Evolutionary conservation across 2,113 vertebrate genomes (phyloP).

Genomic region (Sylvicapra grimmia): DNA sequence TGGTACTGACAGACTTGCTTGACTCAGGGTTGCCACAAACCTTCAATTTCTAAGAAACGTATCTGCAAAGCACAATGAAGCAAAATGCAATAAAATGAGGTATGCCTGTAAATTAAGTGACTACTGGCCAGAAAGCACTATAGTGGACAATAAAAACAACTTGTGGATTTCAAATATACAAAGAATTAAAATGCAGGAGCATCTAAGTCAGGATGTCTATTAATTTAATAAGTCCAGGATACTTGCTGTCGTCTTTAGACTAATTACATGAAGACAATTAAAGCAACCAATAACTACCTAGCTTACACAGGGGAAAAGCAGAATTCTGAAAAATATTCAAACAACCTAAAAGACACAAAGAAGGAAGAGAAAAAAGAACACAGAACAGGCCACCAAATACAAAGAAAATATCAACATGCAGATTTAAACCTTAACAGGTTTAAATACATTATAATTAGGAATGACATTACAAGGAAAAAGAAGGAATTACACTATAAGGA

Average conservation of each 20-base stretch:
- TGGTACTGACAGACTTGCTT: not conserved
- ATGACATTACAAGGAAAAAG: not conserved
- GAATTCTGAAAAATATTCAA: not conserved
- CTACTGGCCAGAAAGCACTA: accelerated
- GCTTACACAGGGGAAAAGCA: not conserved
- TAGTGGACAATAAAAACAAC: too few species aligned
- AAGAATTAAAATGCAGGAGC: not conserved
- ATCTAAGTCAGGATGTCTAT: not conserved
- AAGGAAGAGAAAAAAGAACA: not conserved
- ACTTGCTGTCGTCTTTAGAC: not conserved
- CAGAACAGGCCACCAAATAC: not conserved
- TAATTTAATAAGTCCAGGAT: not conserved
- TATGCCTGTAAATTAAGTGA: not conserved
- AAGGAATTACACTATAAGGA: not conserved
- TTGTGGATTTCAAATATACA: not conserved
- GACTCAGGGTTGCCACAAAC: not conserved
- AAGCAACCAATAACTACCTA: not conserved
- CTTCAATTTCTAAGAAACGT: not conserved
- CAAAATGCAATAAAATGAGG: not conserved
- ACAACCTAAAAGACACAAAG: not conserved
- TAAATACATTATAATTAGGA: not conserved
- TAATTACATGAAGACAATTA: not conserved
- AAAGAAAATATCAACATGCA: not conserved
- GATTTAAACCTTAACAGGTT: not conserved
- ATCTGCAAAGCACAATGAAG: not conserved